phyloP scores from a whole-genome alignment of 2,888 invertebrate species.

The Rotaria macrura region DNA sequence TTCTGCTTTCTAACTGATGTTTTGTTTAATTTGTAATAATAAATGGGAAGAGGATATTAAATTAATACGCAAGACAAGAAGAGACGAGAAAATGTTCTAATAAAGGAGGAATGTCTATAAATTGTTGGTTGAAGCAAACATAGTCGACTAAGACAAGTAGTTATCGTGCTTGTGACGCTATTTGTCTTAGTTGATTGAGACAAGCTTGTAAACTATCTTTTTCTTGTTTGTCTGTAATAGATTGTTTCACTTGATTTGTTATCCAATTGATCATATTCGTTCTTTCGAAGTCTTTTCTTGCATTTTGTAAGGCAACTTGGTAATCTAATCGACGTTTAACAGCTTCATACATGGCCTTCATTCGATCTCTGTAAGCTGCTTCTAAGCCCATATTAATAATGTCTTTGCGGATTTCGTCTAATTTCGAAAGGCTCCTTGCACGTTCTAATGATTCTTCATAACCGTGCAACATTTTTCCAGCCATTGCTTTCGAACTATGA shows the following conservation, averaged over 20 bases:
- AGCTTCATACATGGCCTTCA: constrained; percentile 56
- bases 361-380: constrained; percentile 67
- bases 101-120: too few relatives aligned
- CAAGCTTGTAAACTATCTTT: constrained; percentile 29
- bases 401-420: constrained; percentile 53
- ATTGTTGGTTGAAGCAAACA: too few relatives aligned
- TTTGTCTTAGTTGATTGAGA: constrained; percentile 19
- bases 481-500: neutral
- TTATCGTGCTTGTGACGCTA: neutral
- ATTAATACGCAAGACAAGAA: too few relatives aligned
- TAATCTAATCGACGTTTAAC: constrained; percentile 61
- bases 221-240: constrained; percentile 75
- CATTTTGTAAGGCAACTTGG: constrained; percentile 71
- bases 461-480: neutral
- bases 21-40: too few relatives aligned
- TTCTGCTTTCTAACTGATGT: too few relatives aligned
- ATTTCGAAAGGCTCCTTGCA: neutral
- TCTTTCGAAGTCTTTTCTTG: constrained; percentile 74
- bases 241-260: constrained; percentile 65
- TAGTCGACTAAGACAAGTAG: too few relatives aligned
- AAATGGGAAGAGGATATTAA: too few relatives aligned
- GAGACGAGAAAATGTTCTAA: too few relatives aligned
- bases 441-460: constrained; percentile 22
- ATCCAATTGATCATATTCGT: constrained; percentile 90
- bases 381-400: constrained; percentile 84